These are phyloP conservation scores for Ascaphus truei DNA, from an alignment of 2,113 vertebrate species.

Conservation along the genomic window DNA sequence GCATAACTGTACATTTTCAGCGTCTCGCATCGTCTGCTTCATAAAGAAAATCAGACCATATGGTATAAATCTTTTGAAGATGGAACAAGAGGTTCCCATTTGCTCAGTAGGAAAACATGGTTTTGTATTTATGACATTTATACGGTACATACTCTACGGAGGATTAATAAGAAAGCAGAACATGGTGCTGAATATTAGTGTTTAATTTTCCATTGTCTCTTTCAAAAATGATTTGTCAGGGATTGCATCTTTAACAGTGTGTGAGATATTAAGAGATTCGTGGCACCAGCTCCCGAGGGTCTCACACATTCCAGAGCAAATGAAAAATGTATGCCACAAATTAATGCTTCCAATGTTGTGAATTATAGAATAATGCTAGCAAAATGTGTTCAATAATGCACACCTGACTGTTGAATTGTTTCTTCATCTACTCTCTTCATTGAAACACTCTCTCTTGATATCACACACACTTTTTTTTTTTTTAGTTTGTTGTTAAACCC, in stretches of 20 bases:
- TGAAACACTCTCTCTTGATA: background rate
- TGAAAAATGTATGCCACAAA: conserved; percentile 34
- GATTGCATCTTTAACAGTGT: background rate
- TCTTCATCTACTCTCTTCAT: background rate
- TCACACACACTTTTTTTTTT: background rate
- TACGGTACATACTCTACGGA: background rate
- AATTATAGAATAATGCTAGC: conserved; percentile 23
- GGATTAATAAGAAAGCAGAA: background rate
- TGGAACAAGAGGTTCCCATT: too few species aligned
- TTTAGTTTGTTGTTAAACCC: background rate
- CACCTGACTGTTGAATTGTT: background rate
- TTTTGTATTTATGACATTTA: too few species aligned
- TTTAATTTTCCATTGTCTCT: background rate
- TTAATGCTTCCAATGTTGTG: conserved; percentile 29
- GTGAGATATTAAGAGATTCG: background rate
- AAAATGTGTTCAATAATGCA: conserved; percentile 24
- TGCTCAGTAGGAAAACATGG: too few species aligned
- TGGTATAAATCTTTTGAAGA: too few species aligned
- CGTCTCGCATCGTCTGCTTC: too few species aligned
- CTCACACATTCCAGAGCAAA: conserved; percentile 1
- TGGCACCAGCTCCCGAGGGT: conserved; percentile 12
- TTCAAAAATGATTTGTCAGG: background rate
- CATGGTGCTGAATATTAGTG: background rate
- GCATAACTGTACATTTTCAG: too few species aligned
- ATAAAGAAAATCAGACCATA: too few species aligned